Base-by-base conservation (phyloP, 2,113 vertebrate genomes). In the Menidia beryllina region DNA sequence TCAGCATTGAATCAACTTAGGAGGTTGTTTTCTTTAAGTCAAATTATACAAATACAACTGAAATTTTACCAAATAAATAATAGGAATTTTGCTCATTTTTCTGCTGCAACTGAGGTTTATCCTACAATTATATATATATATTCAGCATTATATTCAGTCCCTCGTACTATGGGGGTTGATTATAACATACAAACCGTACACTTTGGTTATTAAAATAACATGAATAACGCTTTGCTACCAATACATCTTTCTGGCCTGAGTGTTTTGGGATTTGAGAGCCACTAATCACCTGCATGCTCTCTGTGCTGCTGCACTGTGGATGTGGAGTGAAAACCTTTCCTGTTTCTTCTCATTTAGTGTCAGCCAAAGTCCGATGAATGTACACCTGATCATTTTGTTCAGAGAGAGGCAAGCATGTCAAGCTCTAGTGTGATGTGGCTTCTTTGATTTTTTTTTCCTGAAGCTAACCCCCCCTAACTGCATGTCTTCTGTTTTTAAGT, bases 331-430 rank as follows among this genome's bases (percentile, higher is more conserved):
- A 79, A 61, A 45, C 15, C 27, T 55, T 66, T 75, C 82, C 66
- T 85, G 49, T 91, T 48, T 87, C 85, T 69, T 88, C 65, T 82
- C 19, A 27, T 89, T 73, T 73, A 92, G 91, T 87, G 75, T 92
- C 83, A 77, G 65, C 81, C 91, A 91, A 80, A 88, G 30, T 72
- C 90, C 89, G 10, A 47, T 77, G 75, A 91, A 90, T 83, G 85
- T 91, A 17, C 91, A 91, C 78, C 90, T 92, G 86, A 86, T 92
- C 87, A 71, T 92, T 91, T 75, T 92, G 83, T 89, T 92, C 85
- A 85, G 81, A 89, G 88, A 86, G 83, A 89, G 83, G 86, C 89
- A 92, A 86, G 88, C 90, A 86, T 90, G 84, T 70, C 41, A 23
- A 60, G 79, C 83, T 84, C 74, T 69, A 60, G 77, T 85, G 82